These are phyloP conservation scores for Ruditapes philippinarum DNA, from an alignment of 1,140 invertebrate species.

Conservation along the genomic window DNA sequence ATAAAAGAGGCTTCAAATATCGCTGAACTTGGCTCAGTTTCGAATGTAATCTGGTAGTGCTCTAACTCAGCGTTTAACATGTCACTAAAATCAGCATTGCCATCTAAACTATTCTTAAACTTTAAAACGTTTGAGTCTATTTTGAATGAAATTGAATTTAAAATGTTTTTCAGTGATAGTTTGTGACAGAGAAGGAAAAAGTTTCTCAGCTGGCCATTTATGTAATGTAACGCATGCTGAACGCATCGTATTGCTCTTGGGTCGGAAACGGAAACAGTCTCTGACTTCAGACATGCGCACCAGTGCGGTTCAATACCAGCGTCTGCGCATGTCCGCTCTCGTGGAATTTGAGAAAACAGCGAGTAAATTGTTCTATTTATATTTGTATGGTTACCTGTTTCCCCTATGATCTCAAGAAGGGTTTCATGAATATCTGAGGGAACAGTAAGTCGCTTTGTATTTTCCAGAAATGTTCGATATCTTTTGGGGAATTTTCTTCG, in stretches of 20 bases:
- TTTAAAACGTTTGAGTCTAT: constrained; percentile 91
- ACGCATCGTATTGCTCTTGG: constrained; percentile 80
- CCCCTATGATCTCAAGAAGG: constrained; percentile 74
- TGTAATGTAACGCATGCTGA: constrained; percentile 88
- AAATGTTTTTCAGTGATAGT: constrained; percentile 64
- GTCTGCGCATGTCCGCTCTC: constrained; percentile 93
- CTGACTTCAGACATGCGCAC: constrained; percentile 97
- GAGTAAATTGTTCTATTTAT: constrained; percentile 87
- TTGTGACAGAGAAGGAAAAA: constrained; percentile 86
- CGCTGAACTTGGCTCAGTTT: constrained; percentile 91
- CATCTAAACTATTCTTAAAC: constrained; percentile 89
- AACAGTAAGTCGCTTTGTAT: constrained; percentile 87
- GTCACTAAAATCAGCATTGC: constrained; percentile 91
- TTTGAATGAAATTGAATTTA: constrained; percentile 89
- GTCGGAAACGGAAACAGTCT: constrained; percentile 74
- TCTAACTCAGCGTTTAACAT: constrained; percentile 78
- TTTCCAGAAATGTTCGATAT: constrained; percentile 90
- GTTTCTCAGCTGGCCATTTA: constrained; percentile 90
- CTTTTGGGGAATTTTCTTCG: constrained; percentile 89
- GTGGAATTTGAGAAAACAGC: constrained; percentile 89
- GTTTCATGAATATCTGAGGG: constrained; percentile 88
- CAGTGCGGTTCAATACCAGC: constrained; percentile 97
- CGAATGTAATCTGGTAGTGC: constrained; percentile 89
- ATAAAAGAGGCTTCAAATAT: constrained; percentile 92
- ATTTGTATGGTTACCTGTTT: constrained; percentile 80